phyloP scores from a whole-genome alignment of 2,888 invertebrate species.

The Anticlea derivata region DNA sequence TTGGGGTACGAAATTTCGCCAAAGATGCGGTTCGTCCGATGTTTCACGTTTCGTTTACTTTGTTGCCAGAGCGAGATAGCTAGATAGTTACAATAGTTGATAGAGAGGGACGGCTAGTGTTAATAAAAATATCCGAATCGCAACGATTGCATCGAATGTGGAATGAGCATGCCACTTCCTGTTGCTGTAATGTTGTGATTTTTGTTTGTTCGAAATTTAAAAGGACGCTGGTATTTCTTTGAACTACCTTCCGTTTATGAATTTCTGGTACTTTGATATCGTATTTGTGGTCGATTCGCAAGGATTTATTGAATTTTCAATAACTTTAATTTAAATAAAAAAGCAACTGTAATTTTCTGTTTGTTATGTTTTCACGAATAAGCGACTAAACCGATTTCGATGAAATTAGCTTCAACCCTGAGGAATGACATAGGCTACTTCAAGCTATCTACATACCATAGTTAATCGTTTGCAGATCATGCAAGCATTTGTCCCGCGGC shows the following conservation, averaged over 20 bases:
- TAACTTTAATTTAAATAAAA: too few species aligned
- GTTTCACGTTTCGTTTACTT: conserved; percentile 29
- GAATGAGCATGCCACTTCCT: conserved; percentile 29
- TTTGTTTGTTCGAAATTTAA: conserved; percentile 16
- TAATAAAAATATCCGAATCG: conserved; percentile 54
- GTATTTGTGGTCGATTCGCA: background rate
- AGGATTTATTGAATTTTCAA: too few species aligned
- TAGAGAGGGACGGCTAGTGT: conserved; percentile 31
- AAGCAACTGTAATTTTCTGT: too few species aligned
- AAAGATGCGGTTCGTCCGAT: conserved; percentile 32
- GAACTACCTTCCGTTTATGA: background rate
- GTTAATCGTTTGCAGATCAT: too few species aligned
- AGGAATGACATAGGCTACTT: too few species aligned
- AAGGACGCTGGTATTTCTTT: conserved; percentile 2
- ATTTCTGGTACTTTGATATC: conserved; percentile 1
- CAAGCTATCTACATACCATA: too few species aligned
- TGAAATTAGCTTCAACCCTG: too few species aligned
- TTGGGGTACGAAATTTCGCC: conserved; percentile 20
- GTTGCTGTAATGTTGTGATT: conserved; percentile 20
- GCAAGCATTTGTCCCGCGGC: too few species aligned
- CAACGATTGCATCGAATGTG: conserved; percentile 33
- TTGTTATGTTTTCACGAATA: too few species aligned
- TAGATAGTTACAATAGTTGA: conserved; percentile 2
- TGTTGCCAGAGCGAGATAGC: conserved; percentile 21
- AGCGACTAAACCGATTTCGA: too few species aligned